These are phyloP conservation scores for Bos indicus DNA, from an alignment of 2,113 vertebrate genomes.

Conservation along the genomic window DNA sequence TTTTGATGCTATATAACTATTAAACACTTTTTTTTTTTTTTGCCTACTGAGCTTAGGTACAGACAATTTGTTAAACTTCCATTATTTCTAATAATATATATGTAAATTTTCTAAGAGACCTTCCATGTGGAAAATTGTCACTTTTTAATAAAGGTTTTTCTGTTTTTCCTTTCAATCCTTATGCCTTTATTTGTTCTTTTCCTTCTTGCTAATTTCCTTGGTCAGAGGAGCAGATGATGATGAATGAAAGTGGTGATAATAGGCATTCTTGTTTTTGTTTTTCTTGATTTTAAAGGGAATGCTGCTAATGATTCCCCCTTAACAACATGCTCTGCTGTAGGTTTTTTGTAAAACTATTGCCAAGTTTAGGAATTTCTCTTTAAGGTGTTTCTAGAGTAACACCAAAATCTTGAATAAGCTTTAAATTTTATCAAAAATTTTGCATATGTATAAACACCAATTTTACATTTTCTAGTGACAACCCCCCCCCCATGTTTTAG, in stretches of 20 bases:
- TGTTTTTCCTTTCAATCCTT: background rate
- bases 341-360: background rate
- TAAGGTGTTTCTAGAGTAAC: background rate
- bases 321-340: background rate
- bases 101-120: background rate
- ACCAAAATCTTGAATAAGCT: background rate
- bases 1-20: background rate
- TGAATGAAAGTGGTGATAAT: background rate
- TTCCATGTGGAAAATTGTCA: background rate
- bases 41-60: background rate
- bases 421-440: background rate
- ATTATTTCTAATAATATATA: background rate
- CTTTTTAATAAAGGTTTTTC: background rate
- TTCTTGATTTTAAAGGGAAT: background rate
- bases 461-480: background rate
- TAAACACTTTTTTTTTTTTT: background rate
- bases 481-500: rapidly evolving
- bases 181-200: background rate
- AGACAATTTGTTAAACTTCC: background rate
- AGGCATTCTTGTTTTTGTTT: background rate
- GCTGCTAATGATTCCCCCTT: background rate
- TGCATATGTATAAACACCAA: background rate
- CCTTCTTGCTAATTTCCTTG: background rate
- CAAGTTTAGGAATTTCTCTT: background rate
- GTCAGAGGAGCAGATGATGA: background rate